These are phyloP conservation scores for Caradrina clavipalpis DNA, from an alignment of 2,888 invertebrate genomes.

Conservation along the genomic window DNA sequence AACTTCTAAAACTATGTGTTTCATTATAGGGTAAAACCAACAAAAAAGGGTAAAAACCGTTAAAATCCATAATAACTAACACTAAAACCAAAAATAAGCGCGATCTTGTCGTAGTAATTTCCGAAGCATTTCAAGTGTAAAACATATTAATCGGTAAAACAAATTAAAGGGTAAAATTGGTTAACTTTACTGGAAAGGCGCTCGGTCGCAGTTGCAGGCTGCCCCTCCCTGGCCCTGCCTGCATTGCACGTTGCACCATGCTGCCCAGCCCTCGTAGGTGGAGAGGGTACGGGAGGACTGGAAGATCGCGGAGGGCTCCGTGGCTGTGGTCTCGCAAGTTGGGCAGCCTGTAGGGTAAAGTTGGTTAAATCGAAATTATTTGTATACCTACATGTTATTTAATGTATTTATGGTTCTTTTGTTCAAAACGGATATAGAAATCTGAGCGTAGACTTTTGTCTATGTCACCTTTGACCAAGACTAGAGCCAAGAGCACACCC, in stretches of 20 bases:
- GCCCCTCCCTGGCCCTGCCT: constrained; percentile 93
- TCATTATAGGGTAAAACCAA: constrained; percentile 9
- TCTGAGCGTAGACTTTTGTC: no score
- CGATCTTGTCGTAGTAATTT: background rate
- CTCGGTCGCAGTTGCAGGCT: constrained; percentile 94
- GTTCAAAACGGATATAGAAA: no score
- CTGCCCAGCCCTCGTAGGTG: constrained; percentile 90
- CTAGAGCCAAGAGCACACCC: no score
- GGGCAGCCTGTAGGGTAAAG: constrained; percentile 82
- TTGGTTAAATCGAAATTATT: constrained; percentile 4
- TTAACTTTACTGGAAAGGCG: constrained; percentile 88
- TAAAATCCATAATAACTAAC: constrained; percentile 7
- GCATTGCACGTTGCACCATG: constrained; percentile 93
- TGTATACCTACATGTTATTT: no score
- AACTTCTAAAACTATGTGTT: background rate
- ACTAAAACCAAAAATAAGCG: no score
- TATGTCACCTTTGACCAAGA: no score
- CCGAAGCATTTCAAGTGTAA: constrained; percentile 31
- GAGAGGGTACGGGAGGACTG: constrained; percentile 66
- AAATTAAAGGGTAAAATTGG: constrained; percentile 38
- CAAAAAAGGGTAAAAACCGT: constrained; percentile 4
- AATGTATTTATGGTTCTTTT: no score
- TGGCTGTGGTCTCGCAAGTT: constrained; percentile 70
- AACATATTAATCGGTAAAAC: no score
- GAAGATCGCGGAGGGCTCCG: constrained; percentile 28